Evolutionary conservation across 1,140 invertebrate genomes (phyloP).

Genomic region (Arion vulgaris): DNA sequence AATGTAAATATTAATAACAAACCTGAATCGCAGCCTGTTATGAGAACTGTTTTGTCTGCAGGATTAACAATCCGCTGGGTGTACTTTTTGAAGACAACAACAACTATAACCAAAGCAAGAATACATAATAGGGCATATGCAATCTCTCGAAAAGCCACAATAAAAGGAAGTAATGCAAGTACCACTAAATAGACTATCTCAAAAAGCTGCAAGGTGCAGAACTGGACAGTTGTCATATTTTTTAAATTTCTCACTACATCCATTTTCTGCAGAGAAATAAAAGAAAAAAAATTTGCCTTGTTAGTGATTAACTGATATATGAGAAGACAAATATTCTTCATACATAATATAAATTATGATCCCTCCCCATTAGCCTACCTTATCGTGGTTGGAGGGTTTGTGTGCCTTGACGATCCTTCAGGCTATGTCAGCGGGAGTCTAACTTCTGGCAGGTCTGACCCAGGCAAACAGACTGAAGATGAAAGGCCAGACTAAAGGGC

Average conservation of each 20-base stretch:
- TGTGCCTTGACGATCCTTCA: too few species aligned
- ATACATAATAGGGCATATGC: slow-evolving; percentile 39
- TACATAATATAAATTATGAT: too few species aligned
- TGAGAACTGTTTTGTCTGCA: slow-evolving; percentile 42
- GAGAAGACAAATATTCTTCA: too few species aligned
- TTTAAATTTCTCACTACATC: slow-evolving; percentile 23
- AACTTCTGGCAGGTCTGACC: too few species aligned
- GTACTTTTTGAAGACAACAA: slow-evolving; percentile 26
- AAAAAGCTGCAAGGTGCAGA: slow-evolving; percentile 43
- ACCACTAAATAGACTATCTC: slow-evolving; percentile 45
- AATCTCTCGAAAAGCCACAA: slow-evolving; percentile 41
- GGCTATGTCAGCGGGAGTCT: too few species aligned
- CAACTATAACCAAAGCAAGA: slow-evolving; percentile 3
- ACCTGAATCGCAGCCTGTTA: slow-evolving; percentile 55
- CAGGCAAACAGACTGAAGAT: too few species aligned
- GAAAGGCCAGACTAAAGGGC: too few species aligned
- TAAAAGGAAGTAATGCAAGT: slow-evolving; percentile 48
- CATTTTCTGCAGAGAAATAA: slow-evolving; percentile 15
- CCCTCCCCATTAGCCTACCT: too few species aligned
- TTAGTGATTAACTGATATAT: too few species aligned
- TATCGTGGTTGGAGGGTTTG: too few species aligned
- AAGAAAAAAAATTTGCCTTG: slow-evolving; percentile 18
- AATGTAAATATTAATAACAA: not conserved
- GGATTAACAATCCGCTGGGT: slow-evolving; percentile 28
- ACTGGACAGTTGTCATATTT: slow-evolving; percentile 44